phyloP scores from a whole-genome alignment of 2,113 vertebrate genomes.

The Takifugu bimaculatus region DNA sequence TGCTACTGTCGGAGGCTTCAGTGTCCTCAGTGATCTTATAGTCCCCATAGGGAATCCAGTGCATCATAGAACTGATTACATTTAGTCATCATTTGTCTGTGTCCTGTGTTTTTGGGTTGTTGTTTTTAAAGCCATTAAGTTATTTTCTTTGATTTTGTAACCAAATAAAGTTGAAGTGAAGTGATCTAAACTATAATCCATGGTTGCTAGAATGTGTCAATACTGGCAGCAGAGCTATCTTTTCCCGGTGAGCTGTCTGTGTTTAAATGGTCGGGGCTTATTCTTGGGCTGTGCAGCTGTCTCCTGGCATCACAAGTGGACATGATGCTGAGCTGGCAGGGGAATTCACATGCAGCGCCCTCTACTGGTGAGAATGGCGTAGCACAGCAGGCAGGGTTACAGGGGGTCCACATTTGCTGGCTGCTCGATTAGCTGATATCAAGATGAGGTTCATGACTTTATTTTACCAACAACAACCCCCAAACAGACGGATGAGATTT shows the following conservation, averaged over 20 bases:
- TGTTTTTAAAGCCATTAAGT: too few species aligned
- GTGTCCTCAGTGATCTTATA: too few species aligned
- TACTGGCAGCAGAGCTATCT: background rate
- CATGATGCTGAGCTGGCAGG: conserved; percentile 76
- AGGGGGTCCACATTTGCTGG: background rate
- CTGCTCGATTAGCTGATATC: conserved; percentile 11
- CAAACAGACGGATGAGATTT: background rate
- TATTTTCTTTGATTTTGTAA: too few species aligned
- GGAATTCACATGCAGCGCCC: conserved; percentile 62
- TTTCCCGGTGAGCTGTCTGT: conserved; percentile 22
- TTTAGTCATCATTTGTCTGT: too few species aligned
- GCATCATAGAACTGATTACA: too few species aligned
- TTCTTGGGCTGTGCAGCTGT: conserved; percentile 76
- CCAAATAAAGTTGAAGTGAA: too few species aligned
- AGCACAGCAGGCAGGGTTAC: conserved; percentile 30
- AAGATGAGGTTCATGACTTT: conserved; percentile 41
- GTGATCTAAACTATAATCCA: too few species aligned
- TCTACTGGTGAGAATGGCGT: conserved; percentile 56
- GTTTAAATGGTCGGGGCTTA: conserved; percentile 64
- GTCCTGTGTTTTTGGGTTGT: too few species aligned
- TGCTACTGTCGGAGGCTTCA: too few species aligned
- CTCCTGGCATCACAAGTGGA: conserved; percentile 61
- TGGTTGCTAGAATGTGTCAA: too few species aligned
- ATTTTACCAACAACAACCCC: conserved; percentile 10
- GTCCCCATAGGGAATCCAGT: too few species aligned